These are phyloP conservation scores for Probosciger aterrimus DNA, from an alignment of 2,113 vertebrate species.

Conservation along the genomic window DNA sequence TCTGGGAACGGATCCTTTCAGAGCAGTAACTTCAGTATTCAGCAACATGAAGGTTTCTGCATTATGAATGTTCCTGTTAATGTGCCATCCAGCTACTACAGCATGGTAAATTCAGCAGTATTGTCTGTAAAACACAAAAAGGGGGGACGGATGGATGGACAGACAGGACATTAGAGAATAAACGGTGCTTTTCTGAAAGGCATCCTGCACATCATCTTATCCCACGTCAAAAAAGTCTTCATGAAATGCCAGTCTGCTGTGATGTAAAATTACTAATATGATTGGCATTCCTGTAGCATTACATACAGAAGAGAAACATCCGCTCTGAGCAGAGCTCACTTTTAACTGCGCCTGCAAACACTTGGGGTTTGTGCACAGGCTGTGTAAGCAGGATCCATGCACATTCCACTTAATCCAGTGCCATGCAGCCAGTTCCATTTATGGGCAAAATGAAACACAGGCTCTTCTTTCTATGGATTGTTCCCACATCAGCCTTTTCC, in stretches of 20 bases:
- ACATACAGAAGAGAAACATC: constrained; percentile 39
- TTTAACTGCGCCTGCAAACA: constrained; percentile 14
- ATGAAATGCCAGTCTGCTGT: background rate
- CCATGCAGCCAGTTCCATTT: constrained; percentile 69
- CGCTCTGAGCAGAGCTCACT: background rate
- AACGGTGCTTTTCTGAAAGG: background rate
- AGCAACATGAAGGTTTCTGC: background rate
- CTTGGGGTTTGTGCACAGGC: constrained; percentile 26
- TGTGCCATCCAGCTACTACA: background rate
- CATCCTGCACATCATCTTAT: background rate
- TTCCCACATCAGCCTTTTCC: constrained; percentile 57
- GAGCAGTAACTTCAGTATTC: background rate
- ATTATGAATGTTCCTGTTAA: background rate
- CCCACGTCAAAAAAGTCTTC: background rate
- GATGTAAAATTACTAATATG: constrained; percentile 45
- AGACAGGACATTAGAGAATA: background rate
- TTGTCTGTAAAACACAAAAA: background rate
- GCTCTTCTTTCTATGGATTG: constrained; percentile 10
- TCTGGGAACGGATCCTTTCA: background rate
- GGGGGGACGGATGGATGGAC: background rate
- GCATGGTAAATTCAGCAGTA: background rate
- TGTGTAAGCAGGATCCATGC: constrained; percentile 45
- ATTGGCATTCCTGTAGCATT: constrained; percentile 43
- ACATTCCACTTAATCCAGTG: constrained; percentile 49
- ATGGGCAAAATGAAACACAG: constrained; percentile 71